Conservation (phyloP, 2,113 vertebrate genomes). For the Seriola rivoliana region DNA sequence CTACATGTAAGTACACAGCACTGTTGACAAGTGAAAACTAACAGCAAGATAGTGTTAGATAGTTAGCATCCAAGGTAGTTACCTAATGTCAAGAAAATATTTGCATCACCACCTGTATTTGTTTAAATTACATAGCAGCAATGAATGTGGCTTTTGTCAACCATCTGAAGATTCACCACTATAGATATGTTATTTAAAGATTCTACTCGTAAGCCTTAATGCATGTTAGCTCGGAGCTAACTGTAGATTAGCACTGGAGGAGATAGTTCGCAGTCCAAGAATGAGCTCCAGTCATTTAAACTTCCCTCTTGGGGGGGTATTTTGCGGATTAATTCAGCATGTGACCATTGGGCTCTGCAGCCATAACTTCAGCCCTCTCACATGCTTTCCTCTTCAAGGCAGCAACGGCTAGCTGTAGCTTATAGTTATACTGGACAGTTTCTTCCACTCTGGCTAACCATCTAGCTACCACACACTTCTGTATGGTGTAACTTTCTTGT, state of each 20-base stretch:
- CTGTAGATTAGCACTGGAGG: neutral
- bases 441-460: neutral
- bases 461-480: neutral
- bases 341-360: constrained; percentile 72
- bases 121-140: neutral
- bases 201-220: neutral
- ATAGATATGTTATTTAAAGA: neutral
- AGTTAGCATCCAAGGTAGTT: constrained; percentile 9
- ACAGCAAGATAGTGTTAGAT: neutral
- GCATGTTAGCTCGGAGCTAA: constrained; percentile 6
- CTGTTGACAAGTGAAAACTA: neutral
- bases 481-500: constrained; percentile 12
- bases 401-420: neutral
- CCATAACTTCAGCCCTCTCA: constrained; percentile 51
- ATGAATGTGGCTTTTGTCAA: neutral
- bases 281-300: constrained; percentile 65
- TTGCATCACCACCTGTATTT: neutral
- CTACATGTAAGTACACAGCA: constrained; percentile 69
- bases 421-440: neutral
- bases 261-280: no score
- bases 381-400: constrained; percentile 30
- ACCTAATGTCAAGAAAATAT: neutral
- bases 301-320: constrained; percentile 65
- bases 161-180: accelerated
- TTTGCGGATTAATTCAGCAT: constrained; percentile 71